Evolutionary conservation across 1,140 invertebrate genomes (phyloP).

Genomic region (Cepaea nemoralis): DNA sequence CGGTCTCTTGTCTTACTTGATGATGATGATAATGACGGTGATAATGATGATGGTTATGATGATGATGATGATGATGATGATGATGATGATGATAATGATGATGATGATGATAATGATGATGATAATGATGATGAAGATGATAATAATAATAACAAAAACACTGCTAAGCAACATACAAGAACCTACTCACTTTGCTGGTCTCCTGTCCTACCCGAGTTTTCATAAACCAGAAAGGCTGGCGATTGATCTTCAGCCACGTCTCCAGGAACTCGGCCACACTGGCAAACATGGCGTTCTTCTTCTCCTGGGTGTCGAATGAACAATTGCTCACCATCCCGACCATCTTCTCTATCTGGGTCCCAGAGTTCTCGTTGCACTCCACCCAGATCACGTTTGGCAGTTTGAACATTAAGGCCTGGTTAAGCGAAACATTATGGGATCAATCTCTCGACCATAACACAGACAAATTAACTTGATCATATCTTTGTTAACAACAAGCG

Average conservation of each 20-base stretch:
- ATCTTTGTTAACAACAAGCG: too few species aligned
- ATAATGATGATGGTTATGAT: too few species aligned
- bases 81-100: too few species aligned
- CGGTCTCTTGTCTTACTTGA: too few species aligned
- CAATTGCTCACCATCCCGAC: conserved; percentile 40
- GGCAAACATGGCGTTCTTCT: conserved; percentile 52
- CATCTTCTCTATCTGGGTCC: conserved; percentile 52
- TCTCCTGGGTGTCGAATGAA: conserved; percentile 36
- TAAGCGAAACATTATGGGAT: too few species aligned
- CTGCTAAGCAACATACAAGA: not conserved
- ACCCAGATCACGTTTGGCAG: conserved; percentile 70
- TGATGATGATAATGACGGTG: too few species aligned
- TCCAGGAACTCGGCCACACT: conserved; percentile 56
- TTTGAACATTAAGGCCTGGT: conserved; percentile 65
- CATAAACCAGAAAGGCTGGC: conserved; percentile 49
- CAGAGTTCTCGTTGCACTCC: conserved; percentile 59
- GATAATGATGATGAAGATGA: too few species aligned
- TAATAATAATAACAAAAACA: not conserved
- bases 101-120: too few species aligned
- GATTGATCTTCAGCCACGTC: conserved; percentile 52
- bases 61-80: too few species aligned
- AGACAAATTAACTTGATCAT: too few species aligned
- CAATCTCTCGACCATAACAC: too few species aligned
- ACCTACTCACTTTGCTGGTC: conserved; percentile 25
- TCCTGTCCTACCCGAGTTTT: conserved; percentile 17